phyloP scores from a whole-genome alignment of 2,113 vertebrate species.

The Pteropus alecto region DNA sequence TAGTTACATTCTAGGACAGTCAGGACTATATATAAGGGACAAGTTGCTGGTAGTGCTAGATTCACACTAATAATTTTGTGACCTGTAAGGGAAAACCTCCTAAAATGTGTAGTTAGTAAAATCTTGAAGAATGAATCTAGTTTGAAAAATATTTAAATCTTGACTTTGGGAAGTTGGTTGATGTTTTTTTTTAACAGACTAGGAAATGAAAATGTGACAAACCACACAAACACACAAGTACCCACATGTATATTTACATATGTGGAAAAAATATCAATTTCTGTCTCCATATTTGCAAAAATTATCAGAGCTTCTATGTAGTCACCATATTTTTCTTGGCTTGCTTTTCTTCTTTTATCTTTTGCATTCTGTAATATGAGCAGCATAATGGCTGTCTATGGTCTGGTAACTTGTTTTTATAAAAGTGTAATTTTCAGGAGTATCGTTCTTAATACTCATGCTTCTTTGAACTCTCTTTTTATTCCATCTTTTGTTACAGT shows the following conservation, averaged over 20 bases:
- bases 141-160: neutral
- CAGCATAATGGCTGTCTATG: neutral
- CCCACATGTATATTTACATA: neutral
- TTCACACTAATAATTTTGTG: neutral
- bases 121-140: neutral
- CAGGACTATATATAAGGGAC: neutral
- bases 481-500: neutral
- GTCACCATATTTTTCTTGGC: neutral
- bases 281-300: neutral
- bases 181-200: neutral
- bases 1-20: neutral
- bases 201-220: neutral
- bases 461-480: neutral
- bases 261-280: neutral
- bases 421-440: neutral
- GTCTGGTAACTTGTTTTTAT: neutral
- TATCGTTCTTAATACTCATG: neutral
- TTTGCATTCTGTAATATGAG: neutral
- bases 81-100: neutral
- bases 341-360: neutral
- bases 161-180: neutral
- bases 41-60: neutral
- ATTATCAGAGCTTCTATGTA: neutral
- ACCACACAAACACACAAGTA: neutral
- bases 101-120: neutral